Conservation (phyloP, 2,888 invertebrate genomes). For the Caenorhabditis wallacei region DNA sequence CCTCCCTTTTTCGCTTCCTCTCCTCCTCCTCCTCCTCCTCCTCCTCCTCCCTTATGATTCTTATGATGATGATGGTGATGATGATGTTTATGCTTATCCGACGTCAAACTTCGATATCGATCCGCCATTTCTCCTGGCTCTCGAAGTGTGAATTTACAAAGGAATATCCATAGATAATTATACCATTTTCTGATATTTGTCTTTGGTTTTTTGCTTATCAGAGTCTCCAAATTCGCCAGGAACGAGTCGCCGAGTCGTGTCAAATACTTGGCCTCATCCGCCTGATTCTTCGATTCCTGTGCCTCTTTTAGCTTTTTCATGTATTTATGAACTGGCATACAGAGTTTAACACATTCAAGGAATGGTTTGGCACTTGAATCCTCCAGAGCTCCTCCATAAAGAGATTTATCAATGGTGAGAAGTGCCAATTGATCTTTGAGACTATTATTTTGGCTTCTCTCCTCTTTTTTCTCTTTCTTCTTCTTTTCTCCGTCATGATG, state of each 20-base stretch:
- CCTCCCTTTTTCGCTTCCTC: slow-evolving; percentile 7
- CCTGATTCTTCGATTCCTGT: slow-evolving; percentile 60
- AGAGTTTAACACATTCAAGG: slow-evolving; percentile 78
- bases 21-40: slow-evolving; percentile 41
- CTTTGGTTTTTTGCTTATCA: slow-evolving; percentile 68
- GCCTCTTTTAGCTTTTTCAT: slow-evolving; percentile 74
- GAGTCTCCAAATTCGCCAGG: slow-evolving; percentile 60
- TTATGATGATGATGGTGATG: slow-evolving; percentile 54
- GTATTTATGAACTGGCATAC: slow-evolving; percentile 79
- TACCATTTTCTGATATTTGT: slow-evolving; percentile 74
- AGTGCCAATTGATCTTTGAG: slow-evolving; percentile 65
- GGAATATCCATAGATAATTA: slow-evolving; percentile 80
- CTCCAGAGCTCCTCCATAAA: slow-evolving; percentile 69
- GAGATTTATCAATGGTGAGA: slow-evolving; percentile 68
- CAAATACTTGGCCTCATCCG: slow-evolving; percentile 72
- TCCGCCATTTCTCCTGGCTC: slow-evolving; percentile 69
- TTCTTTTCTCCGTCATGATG: slow-evolving; percentile 66
- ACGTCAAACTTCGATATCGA: slow-evolving; percentile 47
- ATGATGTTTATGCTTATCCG: slow-evolving; percentile 62
- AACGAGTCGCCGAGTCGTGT: slow-evolving; percentile 79
- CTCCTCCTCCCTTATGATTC: slow-evolving; percentile 9
- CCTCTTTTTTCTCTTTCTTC: slow-evolving; percentile 27
- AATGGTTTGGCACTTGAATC: slow-evolving; percentile 69
- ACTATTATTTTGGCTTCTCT: slow-evolving; percentile 44
- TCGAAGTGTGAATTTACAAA: slow-evolving; percentile 76